These are phyloP conservation scores for Panopea generosa DNA, from an alignment of 2,888 invertebrate genomes.

Conservation along the genomic window DNA sequence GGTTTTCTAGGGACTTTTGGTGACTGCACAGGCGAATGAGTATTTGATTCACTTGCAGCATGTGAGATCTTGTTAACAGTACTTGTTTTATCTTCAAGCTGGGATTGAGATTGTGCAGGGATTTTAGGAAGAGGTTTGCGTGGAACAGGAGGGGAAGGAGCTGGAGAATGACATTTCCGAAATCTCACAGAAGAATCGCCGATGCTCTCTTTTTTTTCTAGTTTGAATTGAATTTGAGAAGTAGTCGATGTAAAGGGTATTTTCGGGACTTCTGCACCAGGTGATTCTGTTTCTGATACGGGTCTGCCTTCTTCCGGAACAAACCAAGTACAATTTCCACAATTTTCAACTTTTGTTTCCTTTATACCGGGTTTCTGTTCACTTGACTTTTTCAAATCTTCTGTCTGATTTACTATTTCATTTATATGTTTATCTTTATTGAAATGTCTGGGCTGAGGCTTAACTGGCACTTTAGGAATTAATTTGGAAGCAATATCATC, in stretches of 20 bases:
- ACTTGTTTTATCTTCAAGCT: no score
- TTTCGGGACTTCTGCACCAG: neutral
- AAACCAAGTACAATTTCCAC: conserved; percentile 50
- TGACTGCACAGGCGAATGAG: conserved; percentile 36
- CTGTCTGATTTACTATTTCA: conserved; percentile 7
- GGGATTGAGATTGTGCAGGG: conserved; percentile 19
- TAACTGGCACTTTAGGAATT: conserved; percentile 52
- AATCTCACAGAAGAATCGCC: conserved; percentile 9
- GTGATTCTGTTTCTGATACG: neutral
- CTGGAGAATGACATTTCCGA: conserved; percentile 25
- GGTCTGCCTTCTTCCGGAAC: neutral
- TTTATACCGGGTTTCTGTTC: neutral
- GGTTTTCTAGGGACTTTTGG: conserved; percentile 43
- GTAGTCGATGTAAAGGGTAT: neutral
- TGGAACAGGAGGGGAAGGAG: conserved; percentile 29
- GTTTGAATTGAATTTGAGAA: conserved; percentile 23
- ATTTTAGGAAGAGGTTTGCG: conserved; percentile 44
- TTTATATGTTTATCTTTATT: conserved; percentile 20
- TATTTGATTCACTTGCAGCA: neutral
- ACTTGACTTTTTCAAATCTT: no score
- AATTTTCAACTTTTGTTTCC: conserved; percentile 6
- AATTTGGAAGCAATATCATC: conserved; percentile 27
- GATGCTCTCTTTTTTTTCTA: conserved; percentile 17
- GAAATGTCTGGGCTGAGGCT: conserved; percentile 64
- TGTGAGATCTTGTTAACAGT: no score